Base-by-base conservation (phyloP, 1,140 invertebrate genomes). In the Chrysoperla carnea region DNA sequence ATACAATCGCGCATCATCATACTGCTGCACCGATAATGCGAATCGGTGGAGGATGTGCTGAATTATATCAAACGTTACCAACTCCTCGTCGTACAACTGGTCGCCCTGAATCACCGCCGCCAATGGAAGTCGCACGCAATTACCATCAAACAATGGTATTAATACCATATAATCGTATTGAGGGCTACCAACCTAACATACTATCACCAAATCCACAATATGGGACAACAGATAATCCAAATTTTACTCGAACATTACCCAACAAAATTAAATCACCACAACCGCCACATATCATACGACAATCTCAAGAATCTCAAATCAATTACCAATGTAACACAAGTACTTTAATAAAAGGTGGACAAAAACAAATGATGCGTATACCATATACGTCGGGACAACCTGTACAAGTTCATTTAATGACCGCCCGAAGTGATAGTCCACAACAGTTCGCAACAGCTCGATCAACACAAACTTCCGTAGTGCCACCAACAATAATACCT, bases 71-170 rank as follows among this genome's bases (percentile, higher is more conserved):
- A 42, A 59, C 63, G 6, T 45, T 67, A 38, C 64, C 66, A 13
- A 52, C 56, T 23, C n/a, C 17, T 23, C 17, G 17, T 23, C 42
- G 43, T 14, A 59, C 53, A 50, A 49, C 47, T 37, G 61, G 72
- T 11, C 54, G 75, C 14, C 73, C 75, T 0, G 71, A 75, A 57
- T 76, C 74, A 0, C 75, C 75, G 7, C 75, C 75, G 0, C 74
- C 75, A 6, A 65, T 75, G 38, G 59, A 61, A 44, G 46, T 60
- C 31, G 55, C 56, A 11, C 62, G 72, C 23, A 72, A 63, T 46
- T 72, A 75, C 50, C 74, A 78, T 44, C 73, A 78, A 47, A 78
- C 79, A 0, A 76, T 84, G 66, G 75, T 78, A n/a, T 71, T 82
- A 39, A 78, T 84, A 28, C 80, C 80, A 1, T 84, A 81, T 54